Evolutionary conservation across 1,140 invertebrate genomes (phyloP), one percentile per base, ranked within the genome.

Genomic region (Linepithema humile): DNA sequence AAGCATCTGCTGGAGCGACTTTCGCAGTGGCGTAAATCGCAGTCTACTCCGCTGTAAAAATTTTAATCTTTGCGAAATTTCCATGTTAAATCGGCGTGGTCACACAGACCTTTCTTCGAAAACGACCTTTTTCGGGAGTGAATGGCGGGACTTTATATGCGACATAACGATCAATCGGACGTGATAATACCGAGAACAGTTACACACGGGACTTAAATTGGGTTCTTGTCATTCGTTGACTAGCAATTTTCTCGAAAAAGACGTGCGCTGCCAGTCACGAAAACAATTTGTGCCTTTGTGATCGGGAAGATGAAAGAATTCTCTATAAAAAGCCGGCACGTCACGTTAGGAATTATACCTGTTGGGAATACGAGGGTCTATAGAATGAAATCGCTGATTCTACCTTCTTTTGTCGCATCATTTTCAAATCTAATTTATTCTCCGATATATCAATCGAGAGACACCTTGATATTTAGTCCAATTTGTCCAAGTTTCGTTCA

Each of bases 161-260:
- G 38, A 45, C 2, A 7, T 38, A 80, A 62, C 57, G 29, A 50
- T 48, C 6, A 35, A 53, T 55, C 53, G 38, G 12, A 35, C 6
- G 55, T 29, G 45, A 73, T 82, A 60, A 86, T 80, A 45, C 80
- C 17, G 43, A 23, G 75, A 72, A 89, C 43, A 26, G 74, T 75
- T 35, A 40, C 29, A 62, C 50, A 60, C 12, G 72, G 45, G 45
- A 50, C 26, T 64, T 72, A 85, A 88, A 89, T 89, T 88, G 86
- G 65, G 32, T 50, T 74, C 87, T 89, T 88, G 85, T 89, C 87
- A 73, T 70, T 85, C 57, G 82, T 88, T 89, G 84, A 77, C 85
- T 78, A 48, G 88, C 64, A 84, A 89, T 89, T 75, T 89, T 88
- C 87, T 77, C 69, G 53, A 84, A 89, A 83, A 67, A 64, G 84